Conservation (phyloP, 2,888 invertebrate genomes). For the Drosophila birchii region DNA sequence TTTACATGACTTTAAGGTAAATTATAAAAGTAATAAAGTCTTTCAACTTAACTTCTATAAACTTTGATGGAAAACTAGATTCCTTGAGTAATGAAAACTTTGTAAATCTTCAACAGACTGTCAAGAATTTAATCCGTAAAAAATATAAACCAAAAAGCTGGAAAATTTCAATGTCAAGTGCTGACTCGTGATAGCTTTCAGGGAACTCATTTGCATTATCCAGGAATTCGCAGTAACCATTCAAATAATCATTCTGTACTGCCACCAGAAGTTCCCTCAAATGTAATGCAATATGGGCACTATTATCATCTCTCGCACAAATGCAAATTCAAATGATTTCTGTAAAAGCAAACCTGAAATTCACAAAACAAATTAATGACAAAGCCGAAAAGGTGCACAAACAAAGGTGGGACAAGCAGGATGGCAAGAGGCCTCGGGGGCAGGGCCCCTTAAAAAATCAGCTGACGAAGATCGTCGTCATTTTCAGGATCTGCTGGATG, state of each 20-base stretch:
- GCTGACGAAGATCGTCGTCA: constrained; percentile 60
- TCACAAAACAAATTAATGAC: constrained; percentile 30
- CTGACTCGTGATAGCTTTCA: constrained; percentile 1
- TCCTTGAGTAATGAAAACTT: background rate
- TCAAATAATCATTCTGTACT: constrained; percentile 35
- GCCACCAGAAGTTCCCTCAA: constrained; percentile 55
- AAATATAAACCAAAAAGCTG: constrained; percentile 6
- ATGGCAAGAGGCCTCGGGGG: constrained; percentile 12
- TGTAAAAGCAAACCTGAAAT: constrained; percentile 55
- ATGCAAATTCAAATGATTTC: constrained; percentile 46
- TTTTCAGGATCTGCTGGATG: constrained; percentile 43
- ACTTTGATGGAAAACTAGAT: background rate
- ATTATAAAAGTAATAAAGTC: background rate
- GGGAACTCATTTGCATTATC: constrained; percentile 22
- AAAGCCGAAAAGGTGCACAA: constrained; percentile 51
- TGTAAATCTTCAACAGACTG: constrained; percentile 1
- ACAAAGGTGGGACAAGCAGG: constrained; percentile 9
- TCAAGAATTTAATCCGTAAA: background rate
- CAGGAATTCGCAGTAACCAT: constrained; percentile 35
- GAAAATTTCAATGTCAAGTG: constrained; percentile 19
- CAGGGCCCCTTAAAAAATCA: constrained; percentile 57
- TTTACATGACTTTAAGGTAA: background rate
- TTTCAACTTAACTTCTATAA: background rate
- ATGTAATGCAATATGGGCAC: constrained; percentile 63
- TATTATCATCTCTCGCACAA: constrained; percentile 23